Percentiles rank a stretch among this genome's conserved stretches.
Evolutionary conservation across 2,888 invertebrate species (phyloP).

Genomic region (Melanargia galathea): DNA sequence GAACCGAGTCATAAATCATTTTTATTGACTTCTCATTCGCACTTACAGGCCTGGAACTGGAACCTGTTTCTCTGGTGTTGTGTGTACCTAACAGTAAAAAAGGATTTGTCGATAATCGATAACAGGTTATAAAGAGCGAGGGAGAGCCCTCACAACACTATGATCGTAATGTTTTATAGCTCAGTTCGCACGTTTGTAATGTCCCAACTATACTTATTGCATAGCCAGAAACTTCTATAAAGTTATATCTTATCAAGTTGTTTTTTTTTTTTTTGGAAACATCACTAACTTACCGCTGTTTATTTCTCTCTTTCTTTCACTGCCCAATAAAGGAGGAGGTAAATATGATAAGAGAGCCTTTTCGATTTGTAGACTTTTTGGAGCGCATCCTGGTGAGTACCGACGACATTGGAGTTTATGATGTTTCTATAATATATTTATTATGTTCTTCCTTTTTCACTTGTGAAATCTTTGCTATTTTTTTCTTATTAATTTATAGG

Average conservation of each 20-base stretch:
- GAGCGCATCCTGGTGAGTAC: conserved; percentile 68
- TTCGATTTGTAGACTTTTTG: conserved; percentile 63
- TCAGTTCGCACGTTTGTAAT: no score
- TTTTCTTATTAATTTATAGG: background rate
- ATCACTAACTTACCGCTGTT: conserved; percentile 76
- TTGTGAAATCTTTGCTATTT: conserved; percentile 30
- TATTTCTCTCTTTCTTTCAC: conserved; percentile 77
- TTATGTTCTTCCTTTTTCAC: conserved; percentile 39
- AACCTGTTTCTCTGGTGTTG: no score
- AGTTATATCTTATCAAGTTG: conserved; percentile 36
- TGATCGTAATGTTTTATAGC: no score
- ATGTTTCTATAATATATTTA: conserved; percentile 67
- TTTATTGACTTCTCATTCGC: no score
- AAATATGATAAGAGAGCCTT: conserved; percentile 69
- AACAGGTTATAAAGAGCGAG: no score
- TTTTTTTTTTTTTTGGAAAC: conserved; percentile 53
- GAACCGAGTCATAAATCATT: no score
- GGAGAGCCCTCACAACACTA: no score
- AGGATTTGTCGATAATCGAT: no score
- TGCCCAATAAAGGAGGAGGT: conserved; percentile 78
- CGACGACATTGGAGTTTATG: conserved; percentile 57
- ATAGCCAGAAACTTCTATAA: conserved; percentile 1
- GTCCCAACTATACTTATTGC: no score
- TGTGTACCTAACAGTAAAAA: no score
- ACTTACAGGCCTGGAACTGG: no score